A percentile compares a stretch with the other conserved stretches of the same genome.
These are phyloP conservation scores for Meloe dianella DNA, from an alignment of 2,888 invertebrate species.

Conservation along the genomic window DNA sequence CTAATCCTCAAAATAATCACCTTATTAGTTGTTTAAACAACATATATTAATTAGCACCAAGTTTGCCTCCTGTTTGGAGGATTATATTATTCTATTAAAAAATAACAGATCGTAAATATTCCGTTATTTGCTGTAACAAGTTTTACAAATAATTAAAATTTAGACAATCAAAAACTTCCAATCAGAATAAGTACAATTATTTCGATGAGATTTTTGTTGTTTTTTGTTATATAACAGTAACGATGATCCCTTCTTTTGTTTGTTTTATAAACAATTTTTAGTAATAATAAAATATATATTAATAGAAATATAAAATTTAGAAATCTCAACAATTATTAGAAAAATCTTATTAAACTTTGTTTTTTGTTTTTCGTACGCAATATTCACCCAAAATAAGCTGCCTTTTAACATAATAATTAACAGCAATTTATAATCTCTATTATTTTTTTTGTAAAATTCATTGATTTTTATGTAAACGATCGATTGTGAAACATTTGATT, in stretches of 20 bases:
- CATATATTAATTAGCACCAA: conserved; percentile 6
- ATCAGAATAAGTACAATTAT: conserved; percentile 15
- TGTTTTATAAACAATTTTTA: conserved; percentile 15
- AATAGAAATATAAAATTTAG: conserved; percentile 21
- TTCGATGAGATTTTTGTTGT: conserved; percentile 17
- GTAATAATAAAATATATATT: conserved; percentile 20
- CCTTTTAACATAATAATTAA: conserved; percentile 5
- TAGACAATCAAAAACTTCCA: background rate
- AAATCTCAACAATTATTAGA: conserved; percentile 27
- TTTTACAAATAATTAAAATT: background rate
- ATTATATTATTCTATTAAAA: background rate
- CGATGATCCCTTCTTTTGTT: background rate
- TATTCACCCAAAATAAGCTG: conserved; percentile 29
- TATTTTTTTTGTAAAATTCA: background rate
- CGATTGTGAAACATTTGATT: conserved; percentile 8
- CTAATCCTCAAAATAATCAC: conserved; percentile 8
- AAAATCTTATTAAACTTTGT: background rate
- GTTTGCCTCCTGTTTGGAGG: background rate
- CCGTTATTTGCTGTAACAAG: background rate
- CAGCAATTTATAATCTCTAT: background rate
- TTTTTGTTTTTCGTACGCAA: conserved; percentile 23
- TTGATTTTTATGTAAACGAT: background rate
- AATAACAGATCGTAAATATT: background rate
- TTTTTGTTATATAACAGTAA: background rate
- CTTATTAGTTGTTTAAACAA: background rate